These are phyloP conservation scores for Hypsibius dujardini DNA, from an alignment of 1,140 invertebrate species.

Conservation along the genomic window DNA sequence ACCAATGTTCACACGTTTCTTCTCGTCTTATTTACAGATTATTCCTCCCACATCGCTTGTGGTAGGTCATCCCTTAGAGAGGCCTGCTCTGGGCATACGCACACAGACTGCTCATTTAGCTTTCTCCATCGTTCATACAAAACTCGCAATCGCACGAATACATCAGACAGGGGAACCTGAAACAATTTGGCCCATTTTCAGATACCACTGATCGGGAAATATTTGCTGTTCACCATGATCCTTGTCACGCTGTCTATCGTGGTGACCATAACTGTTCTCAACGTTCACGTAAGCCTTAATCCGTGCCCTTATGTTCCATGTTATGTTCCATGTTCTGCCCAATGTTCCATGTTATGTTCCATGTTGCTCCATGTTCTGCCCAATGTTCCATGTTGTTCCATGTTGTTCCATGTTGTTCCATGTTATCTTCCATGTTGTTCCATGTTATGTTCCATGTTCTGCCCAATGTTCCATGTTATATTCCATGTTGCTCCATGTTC, in stretches of 20 bases:
- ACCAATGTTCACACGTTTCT: neutral
- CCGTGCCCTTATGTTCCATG: too few relatives aligned
- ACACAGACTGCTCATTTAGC: too few relatives aligned
- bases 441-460: neutral
- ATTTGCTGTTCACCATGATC: constrained; percentile 97
- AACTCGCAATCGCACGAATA: neutral
- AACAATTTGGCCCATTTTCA: constrained; percentile 20
- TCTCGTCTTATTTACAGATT: neutral
- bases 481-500: too few relatives aligned
- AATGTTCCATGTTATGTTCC: neutral
- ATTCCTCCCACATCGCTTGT: constrained; percentile 11
- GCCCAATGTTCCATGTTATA: too few relatives aligned
- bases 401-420: too few relatives aligned
- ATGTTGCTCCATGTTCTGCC: neutral
- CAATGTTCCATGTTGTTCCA: neutral
- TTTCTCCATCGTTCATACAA: too few relatives aligned
- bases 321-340: neutral
- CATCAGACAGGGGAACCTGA: neutral
- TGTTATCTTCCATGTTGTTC: too few relatives aligned
- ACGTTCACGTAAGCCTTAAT: constrained; percentile 41
- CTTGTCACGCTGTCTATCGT: constrained; percentile 92
- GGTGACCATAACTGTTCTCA: constrained; percentile 90
- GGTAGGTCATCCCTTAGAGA: neutral
- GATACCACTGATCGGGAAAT: constrained; percentile 44
- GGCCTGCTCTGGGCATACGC: too few relatives aligned